Percentiles rank a stretch among this genome's conserved stretches.
phyloP scores from a whole-genome alignment of 2,888 invertebrate species.

The Calliopum simillimum region DNA sequence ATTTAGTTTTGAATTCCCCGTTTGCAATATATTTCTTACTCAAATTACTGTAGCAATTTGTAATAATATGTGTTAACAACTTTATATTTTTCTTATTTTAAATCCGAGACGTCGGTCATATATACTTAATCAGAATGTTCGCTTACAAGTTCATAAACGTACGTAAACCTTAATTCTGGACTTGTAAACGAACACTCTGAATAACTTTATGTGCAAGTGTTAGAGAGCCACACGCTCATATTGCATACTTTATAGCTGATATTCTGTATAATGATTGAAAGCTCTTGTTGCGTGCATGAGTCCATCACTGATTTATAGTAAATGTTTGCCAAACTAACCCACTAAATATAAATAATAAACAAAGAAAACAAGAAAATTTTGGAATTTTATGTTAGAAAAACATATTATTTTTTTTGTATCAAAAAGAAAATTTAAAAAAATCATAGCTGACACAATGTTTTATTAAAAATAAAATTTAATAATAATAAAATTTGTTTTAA shows the following conservation, averaged over 20 bases:
- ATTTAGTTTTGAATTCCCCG: no score
- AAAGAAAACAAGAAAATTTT: constrained; percentile 25
- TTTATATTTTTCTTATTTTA: no score
- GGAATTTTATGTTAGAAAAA: constrained; percentile 21
- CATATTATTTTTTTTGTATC: constrained; percentile 29
- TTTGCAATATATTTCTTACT: no score
- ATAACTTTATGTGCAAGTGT: no score
- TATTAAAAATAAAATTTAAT: constrained; percentile 43
- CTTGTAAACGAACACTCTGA: no score
- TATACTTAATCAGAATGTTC: no score
- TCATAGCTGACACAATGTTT: constrained; percentile 69
- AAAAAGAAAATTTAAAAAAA: constrained; percentile 52
- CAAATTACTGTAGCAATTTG: no score
- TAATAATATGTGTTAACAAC: no score
- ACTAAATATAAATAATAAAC: constrained; percentile 22
- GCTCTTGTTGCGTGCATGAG: background rate
- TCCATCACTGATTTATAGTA: background rate
- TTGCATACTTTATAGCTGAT: background rate
- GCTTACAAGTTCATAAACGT: no score
- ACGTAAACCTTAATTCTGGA: no score
- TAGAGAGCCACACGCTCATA: no score
- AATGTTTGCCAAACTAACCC: constrained; percentile 5
- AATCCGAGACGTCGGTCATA: no score
- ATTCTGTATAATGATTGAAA: background rate
- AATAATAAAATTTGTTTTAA: constrained; percentile 11